These are phyloP conservation scores for Tangara arthus DNA, from an alignment of 2,797 vertebrate species.

Conservation along the genomic window DNA sequence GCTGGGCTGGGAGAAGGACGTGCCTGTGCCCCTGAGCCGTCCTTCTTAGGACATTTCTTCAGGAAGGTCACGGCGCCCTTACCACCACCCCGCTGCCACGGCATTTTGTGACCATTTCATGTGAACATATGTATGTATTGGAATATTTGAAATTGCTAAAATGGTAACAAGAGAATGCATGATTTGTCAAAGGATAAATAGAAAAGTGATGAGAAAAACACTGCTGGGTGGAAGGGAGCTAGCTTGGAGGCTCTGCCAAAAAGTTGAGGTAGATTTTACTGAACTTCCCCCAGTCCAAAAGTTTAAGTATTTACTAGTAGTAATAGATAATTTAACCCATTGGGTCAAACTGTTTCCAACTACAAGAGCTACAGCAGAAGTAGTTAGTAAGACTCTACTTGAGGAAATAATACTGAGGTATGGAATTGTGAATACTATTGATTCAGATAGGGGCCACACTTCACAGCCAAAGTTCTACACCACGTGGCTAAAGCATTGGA, in stretches of 20 bases:
- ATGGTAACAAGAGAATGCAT: neutral
- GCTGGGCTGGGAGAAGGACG: neutral
- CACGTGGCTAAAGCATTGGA: neutral
- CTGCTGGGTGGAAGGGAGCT: neutral
- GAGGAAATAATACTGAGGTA: neutral
- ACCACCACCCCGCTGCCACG: neutral
- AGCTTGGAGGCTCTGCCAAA: neutral
- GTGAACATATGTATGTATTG: neutral
- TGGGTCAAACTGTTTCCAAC: neutral
- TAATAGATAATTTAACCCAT: neutral
- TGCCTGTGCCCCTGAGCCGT: neutral
- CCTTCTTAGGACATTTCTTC: neutral
- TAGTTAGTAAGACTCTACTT: neutral
- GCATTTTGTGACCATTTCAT: neutral
- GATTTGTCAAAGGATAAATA: neutral
- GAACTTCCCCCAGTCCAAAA: neutral
- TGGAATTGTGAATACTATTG: neutral
- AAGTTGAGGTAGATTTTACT: neutral
- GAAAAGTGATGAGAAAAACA: neutral
- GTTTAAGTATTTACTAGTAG: neutral
- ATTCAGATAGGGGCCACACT: neutral
- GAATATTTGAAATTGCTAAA: neutral
- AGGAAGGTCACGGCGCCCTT: neutral
- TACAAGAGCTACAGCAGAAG: neutral
- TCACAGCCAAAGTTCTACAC: neutral